These are phyloP conservation scores for Pipistrellus pygmaeus DNA, from an alignment of 2,797 vertebrate species.

Conservation along the genomic window DNA sequence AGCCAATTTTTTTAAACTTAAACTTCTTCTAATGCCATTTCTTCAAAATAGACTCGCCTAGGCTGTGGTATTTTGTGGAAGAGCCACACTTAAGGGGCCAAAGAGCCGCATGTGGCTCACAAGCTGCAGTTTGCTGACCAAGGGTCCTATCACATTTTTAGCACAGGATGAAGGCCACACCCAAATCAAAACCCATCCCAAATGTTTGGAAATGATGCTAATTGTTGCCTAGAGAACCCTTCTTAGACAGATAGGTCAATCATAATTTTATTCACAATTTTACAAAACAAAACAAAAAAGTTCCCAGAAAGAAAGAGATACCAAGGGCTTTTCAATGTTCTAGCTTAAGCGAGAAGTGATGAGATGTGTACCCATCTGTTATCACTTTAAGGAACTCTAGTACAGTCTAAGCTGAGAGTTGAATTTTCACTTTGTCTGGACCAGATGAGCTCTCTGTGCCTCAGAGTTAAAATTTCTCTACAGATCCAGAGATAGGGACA, in stretches of 20 bases:
- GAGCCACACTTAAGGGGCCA: too few relatives aligned
- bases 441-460: neutral
- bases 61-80: too few relatives aligned
- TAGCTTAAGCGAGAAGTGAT: neutral
- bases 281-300: neutral
- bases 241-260: neutral
- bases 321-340: neutral
- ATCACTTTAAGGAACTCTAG: neutral
- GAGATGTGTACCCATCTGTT: neutral
- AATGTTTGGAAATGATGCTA: neutral
- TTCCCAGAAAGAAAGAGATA: neutral
- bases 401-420: constrained; percentile 39
- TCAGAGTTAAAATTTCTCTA: constrained; percentile 28
- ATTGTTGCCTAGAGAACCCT: neutral
- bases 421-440: neutral
- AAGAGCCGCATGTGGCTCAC: too few relatives aligned
- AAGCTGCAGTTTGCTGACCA: too few relatives aligned
- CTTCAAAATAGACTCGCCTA: too few relatives aligned
- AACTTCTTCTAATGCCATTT: too few relatives aligned
- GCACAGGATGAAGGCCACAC: neutral
- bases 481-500: neutral
- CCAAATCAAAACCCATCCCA: neutral
- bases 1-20: too few relatives aligned
- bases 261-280: neutral
- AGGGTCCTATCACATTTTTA: neutral